A percentile compares a stretch with the other conserved stretches of the same genome.
Evolutionary conservation across 2,113 vertebrate genomes (phyloP).

Genomic region (Plotosus lineatus): DNA sequence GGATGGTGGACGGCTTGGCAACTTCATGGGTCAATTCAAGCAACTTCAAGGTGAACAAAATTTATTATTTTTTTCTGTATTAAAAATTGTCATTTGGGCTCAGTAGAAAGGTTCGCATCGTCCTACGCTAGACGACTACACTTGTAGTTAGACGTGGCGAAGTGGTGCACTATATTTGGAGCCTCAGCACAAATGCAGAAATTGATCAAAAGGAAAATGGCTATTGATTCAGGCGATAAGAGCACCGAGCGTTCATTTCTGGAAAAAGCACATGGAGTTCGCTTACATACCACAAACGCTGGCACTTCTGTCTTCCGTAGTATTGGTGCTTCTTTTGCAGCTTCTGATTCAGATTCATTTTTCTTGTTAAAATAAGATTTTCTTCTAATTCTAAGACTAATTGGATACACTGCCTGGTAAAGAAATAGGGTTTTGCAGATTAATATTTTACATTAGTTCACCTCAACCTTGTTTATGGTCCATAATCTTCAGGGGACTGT

Average conservation of each 20-base stretch:
- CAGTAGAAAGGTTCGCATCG: neutral
- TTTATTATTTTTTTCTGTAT: neutral
- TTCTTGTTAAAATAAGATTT: neutral
- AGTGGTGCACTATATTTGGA: slow-evolving; percentile 6
- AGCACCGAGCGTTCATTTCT: slow-evolving; percentile 6
- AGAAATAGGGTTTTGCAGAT: no score
- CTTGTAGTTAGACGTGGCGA: neutral
- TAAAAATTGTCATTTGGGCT: neutral
- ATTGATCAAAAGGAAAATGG: slow-evolving; percentile 30
- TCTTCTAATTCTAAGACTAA: no score
- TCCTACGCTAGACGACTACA: neutral
- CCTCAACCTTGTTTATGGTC: no score
- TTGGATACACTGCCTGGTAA: no score
- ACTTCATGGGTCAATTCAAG: slow-evolving; percentile 96
- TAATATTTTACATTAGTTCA: no score
- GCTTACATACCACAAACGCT: neutral
- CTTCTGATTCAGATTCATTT: neutral
- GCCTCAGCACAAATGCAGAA: slow-evolving; percentile 21
- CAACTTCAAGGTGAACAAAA: slow-evolving; percentile 90
- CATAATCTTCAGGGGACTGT: no score
- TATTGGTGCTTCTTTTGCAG: neutral
- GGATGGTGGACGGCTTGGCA: slow-evolving; percentile 89
- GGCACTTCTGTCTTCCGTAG: neutral
- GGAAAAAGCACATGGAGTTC: slow-evolving; percentile 4
- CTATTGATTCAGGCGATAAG: slow-evolving; percentile 28